A percentile compares a stretch with the other conserved stretches of the same genome.
Evolutionary conservation across 2,113 vertebrate genomes (phyloP).

Genomic region (Campylomormyrus tamandua): DNA sequence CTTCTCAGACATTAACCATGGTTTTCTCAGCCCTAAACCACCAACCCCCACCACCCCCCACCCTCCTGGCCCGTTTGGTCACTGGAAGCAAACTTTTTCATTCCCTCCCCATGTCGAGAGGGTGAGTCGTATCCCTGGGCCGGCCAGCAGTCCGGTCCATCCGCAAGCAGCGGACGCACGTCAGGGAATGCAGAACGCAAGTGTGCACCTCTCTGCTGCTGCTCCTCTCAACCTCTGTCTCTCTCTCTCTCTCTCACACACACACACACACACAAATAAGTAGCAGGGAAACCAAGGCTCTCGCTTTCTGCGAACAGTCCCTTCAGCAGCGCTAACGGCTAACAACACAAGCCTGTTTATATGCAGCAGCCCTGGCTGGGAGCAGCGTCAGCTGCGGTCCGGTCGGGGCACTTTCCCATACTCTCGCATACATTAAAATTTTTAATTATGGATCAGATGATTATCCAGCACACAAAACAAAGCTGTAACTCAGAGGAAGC

Average conservation of each 20-base stretch:
- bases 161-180: neutral
- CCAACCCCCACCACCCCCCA: neutral
- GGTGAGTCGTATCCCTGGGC: neutral
- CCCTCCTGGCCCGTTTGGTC: neutral
- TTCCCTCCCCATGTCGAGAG: neutral
- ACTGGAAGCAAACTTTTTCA: neutral
- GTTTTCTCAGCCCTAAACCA: neutral
- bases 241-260: neutral
- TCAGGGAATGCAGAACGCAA: neutral
- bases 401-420: neutral
- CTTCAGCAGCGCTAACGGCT: neutral
- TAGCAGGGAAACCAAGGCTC: constrained; percentile 51
- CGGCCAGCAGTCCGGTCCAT: neutral
- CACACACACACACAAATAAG: constrained; percentile 3
- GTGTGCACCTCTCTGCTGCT: neutral
- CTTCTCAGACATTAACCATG: neutral
- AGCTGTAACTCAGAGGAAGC: neutral
- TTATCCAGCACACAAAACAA: neutral
- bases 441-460: neutral
- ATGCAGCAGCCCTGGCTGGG: neutral
- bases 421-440: neutral
- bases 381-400: neutral
- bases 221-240: neutral
- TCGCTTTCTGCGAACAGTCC: constrained; percentile 13
- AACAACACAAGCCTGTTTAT: neutral